phyloP scores from a whole-genome alignment of 2,888 invertebrate genomes.

The Hyposoter dolosus region DNA sequence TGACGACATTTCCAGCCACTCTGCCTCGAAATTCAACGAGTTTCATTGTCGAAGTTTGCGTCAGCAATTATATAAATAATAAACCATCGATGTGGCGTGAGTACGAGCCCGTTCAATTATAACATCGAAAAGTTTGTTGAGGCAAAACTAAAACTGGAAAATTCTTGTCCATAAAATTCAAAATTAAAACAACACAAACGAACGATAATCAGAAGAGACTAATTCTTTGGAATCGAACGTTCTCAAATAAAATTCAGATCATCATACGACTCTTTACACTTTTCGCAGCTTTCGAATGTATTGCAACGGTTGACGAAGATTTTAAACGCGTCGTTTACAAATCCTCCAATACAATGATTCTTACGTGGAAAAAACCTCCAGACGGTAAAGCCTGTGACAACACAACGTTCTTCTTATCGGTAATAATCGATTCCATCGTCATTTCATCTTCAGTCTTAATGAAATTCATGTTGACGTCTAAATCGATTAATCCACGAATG shows the following conservation, averaged over 20 bases:
- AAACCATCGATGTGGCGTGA: slow-evolving; percentile 40
- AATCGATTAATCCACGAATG: not conserved
- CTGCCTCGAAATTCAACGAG: slow-evolving; percentile 70
- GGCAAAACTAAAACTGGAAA: not conserved
- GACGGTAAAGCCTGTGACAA: slow-evolving; percentile 48
- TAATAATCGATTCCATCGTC: slow-evolving; percentile 13
- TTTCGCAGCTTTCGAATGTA: slow-evolving; percentile 64
- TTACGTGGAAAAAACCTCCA: slow-evolving; percentile 23
- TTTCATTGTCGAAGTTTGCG: slow-evolving; percentile 70
- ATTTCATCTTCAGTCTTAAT: not conserved
- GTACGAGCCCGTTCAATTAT: not conserved
- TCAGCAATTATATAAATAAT: slow-evolving; percentile 63
- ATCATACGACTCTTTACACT: not conserved
- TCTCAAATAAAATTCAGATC: not conserved
- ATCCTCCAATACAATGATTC: slow-evolving; percentile 34
- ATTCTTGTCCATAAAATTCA: not conserved
- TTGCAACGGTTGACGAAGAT: slow-evolving; percentile 69
- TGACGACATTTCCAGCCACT: slow-evolving; percentile 66
- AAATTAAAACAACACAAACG: too few species aligned
- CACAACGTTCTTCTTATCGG: slow-evolving; percentile 56
- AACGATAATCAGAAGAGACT: not conserved
- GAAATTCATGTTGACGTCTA: not conserved
- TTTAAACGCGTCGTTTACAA: slow-evolving; percentile 67
- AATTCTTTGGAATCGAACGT: not conserved
- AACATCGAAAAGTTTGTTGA: not conserved